Evolutionary conservation across 2,888 invertebrate species (phyloP).

Genomic region (Trachelus troglodyta): DNA sequence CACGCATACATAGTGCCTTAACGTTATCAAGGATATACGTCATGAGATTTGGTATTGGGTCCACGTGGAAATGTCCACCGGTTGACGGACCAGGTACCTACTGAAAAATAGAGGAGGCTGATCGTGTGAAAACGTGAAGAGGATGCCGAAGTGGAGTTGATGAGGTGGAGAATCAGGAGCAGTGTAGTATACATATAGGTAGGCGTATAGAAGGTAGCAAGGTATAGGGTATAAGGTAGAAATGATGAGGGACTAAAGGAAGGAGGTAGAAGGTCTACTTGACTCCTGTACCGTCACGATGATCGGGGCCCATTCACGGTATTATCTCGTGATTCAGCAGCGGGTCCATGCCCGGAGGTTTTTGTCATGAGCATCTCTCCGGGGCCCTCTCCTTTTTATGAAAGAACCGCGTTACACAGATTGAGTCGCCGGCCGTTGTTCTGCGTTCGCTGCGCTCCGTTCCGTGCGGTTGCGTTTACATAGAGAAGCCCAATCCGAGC

Average conservation of each 20-base stretch:
- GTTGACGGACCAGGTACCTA: neutral
- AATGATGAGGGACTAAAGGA: slow-evolving; percentile 6
- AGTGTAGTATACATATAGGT: neutral
- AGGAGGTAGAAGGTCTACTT: slow-evolving; percentile 3
- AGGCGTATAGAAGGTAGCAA: neutral
- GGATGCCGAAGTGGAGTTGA: neutral
- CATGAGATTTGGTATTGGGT: neutral
- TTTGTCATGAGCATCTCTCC: slow-evolving; percentile 10
- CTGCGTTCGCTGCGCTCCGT: slow-evolving; percentile 23
- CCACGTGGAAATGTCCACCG: neutral
- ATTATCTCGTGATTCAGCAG: slow-evolving; percentile 47
- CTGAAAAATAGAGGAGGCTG: neutral
- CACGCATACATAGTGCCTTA: neutral
- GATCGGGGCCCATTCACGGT: slow-evolving; percentile 38
- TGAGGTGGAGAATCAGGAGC: neutral
- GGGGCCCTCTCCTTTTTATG: slow-evolving; percentile 14
- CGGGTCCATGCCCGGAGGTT: slow-evolving; percentile 22
- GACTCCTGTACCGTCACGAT: slow-evolving; percentile 24
- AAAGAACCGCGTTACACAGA: slow-evolving; percentile 32
- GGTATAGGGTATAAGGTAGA: slow-evolving; percentile 11
- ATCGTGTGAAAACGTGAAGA: neutral
- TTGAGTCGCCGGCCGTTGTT: slow-evolving; percentile 25
- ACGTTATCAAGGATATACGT: neutral
- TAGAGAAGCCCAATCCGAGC: slow-evolving; percentile 25
- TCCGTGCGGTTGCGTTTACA: slow-evolving; percentile 33